phyloP scores from a whole-genome alignment of 1,140 invertebrate genomes.

The Trinorchestia longiramus region DNA sequence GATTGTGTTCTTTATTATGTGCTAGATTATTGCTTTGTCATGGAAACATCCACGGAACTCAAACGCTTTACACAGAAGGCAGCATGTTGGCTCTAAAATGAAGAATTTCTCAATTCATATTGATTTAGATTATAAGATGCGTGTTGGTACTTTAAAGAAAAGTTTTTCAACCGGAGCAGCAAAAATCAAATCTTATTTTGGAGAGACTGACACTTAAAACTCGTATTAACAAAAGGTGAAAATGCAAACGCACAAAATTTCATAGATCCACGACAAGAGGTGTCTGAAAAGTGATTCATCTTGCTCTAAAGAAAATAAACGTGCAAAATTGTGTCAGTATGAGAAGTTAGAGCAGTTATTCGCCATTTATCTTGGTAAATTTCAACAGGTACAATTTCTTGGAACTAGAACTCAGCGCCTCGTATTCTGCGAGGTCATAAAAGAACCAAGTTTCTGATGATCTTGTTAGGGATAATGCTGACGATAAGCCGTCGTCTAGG shows the following conservation, averaged over 20 bases:
- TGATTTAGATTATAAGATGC: too few species aligned
- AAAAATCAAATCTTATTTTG: too few species aligned
- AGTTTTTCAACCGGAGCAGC: too few species aligned
- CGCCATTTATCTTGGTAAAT: background rate
- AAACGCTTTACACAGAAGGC: too few species aligned
- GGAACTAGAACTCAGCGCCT: background rate
- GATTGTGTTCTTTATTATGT: too few species aligned
- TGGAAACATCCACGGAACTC: too few species aligned
- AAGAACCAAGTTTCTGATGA: background rate
- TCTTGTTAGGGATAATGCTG: background rate
- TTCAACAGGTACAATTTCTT: background rate
- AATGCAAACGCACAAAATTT: background rate
- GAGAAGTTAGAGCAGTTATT: background rate
- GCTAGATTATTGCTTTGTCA: too few species aligned
- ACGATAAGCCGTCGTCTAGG: background rate
- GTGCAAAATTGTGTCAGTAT: background rate
- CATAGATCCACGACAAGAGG: background rate
- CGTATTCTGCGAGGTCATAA: background rate
- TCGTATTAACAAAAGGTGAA: background rate
- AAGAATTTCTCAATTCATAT: too few species aligned
- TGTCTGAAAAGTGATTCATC: background rate
- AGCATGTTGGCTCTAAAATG: too few species aligned
- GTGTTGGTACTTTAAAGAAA: too few species aligned
- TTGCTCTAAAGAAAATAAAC: background rate
- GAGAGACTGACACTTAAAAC: background rate